phyloP scores from a whole-genome alignment of 2,113 vertebrate species.

The Lethenteron reissneri region DNA sequence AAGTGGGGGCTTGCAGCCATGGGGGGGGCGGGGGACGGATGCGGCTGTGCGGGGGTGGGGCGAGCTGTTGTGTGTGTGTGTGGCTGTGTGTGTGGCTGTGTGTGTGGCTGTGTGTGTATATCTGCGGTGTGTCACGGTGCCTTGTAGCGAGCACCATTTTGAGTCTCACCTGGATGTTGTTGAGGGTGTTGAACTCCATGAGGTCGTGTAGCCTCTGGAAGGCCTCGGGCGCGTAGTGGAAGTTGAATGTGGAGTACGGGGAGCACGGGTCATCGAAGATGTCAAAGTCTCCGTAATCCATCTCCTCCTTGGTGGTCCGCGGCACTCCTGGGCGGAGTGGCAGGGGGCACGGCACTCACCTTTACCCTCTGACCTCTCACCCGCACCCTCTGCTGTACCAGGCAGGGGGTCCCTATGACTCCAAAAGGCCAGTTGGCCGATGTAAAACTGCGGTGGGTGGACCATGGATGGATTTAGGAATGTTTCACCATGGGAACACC shows the following conservation, averaged over 20 bases:
- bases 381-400: too few relatives aligned
- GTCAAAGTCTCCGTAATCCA: slow-evolving; percentile 75
- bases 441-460: too few relatives aligned
- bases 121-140: not conserved
- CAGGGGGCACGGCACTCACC: not conserved
- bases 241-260: slow-evolving; percentile 89
- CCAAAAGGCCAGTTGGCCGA: too few relatives aligned
- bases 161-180: slow-evolving; percentile 61
- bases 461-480: too few relatives aligned
- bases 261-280: slow-evolving; percentile 79
- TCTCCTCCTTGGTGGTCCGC: slow-evolving; percentile 57
- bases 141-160: not conserved
- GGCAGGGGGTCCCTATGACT: too few relatives aligned
- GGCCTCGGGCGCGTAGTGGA: slow-evolving; percentile 69
- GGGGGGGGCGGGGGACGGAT: not conserved
- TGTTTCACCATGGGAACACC: too few relatives aligned
- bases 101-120: too few relatives aligned
- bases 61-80: fast-evolving
- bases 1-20: not conserved
- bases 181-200: slow-evolving; percentile 94
- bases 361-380: too few relatives aligned
- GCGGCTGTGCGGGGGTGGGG: not conserved
- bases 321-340: slow-evolving; percentile 34
- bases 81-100: not conserved
- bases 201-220: slow-evolving; percentile 68